Evolutionary conservation across 1,140 invertebrate species (phyloP).

Genomic region (Anoplophora glabripennis): DNA sequence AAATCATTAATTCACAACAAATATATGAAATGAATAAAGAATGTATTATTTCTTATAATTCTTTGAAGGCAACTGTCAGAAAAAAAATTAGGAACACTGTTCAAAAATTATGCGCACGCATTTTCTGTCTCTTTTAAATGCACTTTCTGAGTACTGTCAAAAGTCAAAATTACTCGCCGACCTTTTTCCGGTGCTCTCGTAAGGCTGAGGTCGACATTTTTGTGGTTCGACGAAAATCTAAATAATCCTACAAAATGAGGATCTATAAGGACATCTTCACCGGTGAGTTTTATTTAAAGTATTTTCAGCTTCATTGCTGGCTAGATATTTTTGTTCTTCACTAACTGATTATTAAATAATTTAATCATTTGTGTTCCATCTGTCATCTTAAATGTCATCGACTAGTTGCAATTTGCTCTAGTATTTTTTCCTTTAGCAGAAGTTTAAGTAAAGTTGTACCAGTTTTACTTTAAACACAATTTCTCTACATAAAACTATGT

Average conservation of each 20-base stretch:
- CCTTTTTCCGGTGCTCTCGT: constrained; percentile 31
- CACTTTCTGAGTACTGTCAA: too few relatives aligned
- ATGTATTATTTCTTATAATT: too few relatives aligned
- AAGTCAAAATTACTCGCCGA: background rate
- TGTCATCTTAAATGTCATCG: constrained; percentile 16
- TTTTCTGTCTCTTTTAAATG: too few relatives aligned
- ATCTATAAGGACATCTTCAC: constrained; percentile 95
- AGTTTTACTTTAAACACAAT: constrained; percentile 12
- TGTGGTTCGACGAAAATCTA: constrained; percentile 29
- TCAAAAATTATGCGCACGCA: too few relatives aligned
- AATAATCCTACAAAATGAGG: constrained; percentile 79
- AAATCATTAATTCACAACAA: too few relatives aligned
- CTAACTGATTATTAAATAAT: background rate
- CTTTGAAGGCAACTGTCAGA: too few relatives aligned
- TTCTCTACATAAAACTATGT: constrained; percentile 14
- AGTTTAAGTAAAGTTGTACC: too few relatives aligned
- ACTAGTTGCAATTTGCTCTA: constrained; percentile 7
- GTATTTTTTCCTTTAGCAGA: background rate
- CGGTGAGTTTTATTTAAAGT: constrained; percentile 59
- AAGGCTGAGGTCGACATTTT: constrained; percentile 2
- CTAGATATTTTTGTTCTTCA: constrained; percentile 6
- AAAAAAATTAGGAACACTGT: too few relatives aligned
- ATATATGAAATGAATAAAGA: too few relatives aligned
- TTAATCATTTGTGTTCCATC: constrained; percentile 14
- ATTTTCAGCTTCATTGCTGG: background rate